These are phyloP conservation scores for Apodemia duryi DNA, from an alignment of 2,888 invertebrate genomes.

Conservation along the genomic window DNA sequence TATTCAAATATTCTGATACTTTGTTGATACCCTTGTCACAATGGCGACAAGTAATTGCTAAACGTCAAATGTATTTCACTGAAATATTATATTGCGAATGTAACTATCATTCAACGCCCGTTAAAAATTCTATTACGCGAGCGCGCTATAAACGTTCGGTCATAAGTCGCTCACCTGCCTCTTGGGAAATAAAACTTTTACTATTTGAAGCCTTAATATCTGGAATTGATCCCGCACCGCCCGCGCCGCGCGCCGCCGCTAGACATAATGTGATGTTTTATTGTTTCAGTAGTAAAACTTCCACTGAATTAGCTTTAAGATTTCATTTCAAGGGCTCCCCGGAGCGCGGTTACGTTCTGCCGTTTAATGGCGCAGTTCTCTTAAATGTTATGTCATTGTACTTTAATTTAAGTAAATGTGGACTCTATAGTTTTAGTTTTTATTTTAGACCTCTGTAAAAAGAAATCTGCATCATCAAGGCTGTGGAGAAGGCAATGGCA, in stretches of 20 bases:
- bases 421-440: neutral
- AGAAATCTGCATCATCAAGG: too few species aligned
- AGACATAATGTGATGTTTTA: conserved; percentile 41
- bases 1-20: too few species aligned
- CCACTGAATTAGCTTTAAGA: conserved; percentile 22
- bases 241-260: conserved; percentile 15
- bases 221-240: conserved; percentile 42
- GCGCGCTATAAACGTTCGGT: conserved; percentile 37
- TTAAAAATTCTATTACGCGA: conserved; percentile 47
- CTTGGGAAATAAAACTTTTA: conserved; percentile 59
- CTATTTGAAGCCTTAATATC: conserved; percentile 51
- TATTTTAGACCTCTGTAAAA: too few species aligned
- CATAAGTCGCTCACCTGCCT: conserved; percentile 39
- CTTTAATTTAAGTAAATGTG: conserved; percentile 8
- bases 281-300: conserved; percentile 28
- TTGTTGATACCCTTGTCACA: too few species aligned
- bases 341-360: conserved; percentile 15
- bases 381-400: conserved; percentile 15
- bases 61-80: neutral
- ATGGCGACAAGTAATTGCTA: neutral
- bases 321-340: conserved; percentile 20
- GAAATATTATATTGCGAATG: conserved; percentile 13
- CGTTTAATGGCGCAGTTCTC: conserved; percentile 16
- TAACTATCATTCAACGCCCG: conserved; percentile 38
- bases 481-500: too few species aligned